Base-by-base conservation (phyloP, 2,888 invertebrate genomes). In the Seira ritae region DNA sequence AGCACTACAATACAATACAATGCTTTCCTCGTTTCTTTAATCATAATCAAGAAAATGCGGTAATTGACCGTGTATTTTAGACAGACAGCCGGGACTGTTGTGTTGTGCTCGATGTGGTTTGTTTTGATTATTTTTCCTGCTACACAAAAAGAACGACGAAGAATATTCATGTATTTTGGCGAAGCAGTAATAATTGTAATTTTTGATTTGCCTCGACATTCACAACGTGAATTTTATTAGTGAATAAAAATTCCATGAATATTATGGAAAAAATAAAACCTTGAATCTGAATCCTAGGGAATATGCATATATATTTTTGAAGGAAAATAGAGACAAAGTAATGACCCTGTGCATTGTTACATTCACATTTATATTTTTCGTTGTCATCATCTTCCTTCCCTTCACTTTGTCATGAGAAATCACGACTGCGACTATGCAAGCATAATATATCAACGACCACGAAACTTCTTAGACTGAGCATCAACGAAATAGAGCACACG, bases 311-410 rank as follows among this genome's bases (percentile, higher is more conserved):
- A 17, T 67, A 55, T 55, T 50, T 80, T 66, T 70, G 80, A 80
- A 80, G 79, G 80, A 74, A 74, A 73, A 60, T n/a, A 4, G 60
- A 60, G n/a, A 60, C 60, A 60, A 60, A 10, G 17, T 4, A 60
- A 8, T 60, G 60, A 60, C 60, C 60, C 60, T 60, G 60, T 60
- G 60, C n/a, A n/a, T 60, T n/a, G 60, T 60, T 60, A 15, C n/a
- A 60, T 60, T 60, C 70, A 74, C 46, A 42, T 72, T 68, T 72
- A n/a, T 8, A 42, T 22, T 60, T 65, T 78, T 65, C 37, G 62
- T 67, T 73, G 73, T 80, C 75, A 76, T 81, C 71, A 76, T 76
- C 80, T n/a, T n/a, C 70, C 75, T 81, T 67, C 81, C 70, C 76
- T 71, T 80, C 74, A 74, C 50, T 80, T 23, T 80, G 74, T 70